phyloP scores from a whole-genome alignment of 37 sponge, comb jelly and placozoan species.

The Beroe ovata region DNA sequence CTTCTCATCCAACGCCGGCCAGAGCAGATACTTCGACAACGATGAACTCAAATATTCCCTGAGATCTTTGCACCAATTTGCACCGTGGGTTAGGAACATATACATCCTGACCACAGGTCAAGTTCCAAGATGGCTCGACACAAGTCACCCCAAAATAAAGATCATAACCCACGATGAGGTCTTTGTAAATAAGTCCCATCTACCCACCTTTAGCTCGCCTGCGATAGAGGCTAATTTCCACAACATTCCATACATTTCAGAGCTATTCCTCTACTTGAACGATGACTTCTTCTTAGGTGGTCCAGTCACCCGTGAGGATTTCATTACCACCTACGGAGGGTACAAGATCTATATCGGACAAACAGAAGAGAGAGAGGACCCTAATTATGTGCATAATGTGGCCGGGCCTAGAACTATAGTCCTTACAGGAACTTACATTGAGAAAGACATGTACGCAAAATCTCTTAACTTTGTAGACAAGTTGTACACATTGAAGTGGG shows the following conservation, averaged over 20 bases:
- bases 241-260: constrained; percentile 82
- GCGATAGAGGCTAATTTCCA: constrained; percentile 96
- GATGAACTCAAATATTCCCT: constrained; percentile 90
- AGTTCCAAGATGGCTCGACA: constrained; percentile 93
- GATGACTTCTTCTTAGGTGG: constrained; percentile 95
- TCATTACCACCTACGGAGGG: constrained; percentile 18
- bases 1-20: not conserved
- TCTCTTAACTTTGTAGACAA: constrained; percentile 84
- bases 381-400: too few species aligned
- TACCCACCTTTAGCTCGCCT: constrained; percentile 96
- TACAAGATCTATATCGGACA: constrained; percentile 76
- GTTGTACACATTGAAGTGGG: constrained; percentile 78
- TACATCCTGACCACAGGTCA: constrained; percentile 96
- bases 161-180: constrained; percentile 91
- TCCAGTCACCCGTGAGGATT: constrained; percentile 91
- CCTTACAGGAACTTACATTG: constrained; percentile 50
- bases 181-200: constrained; percentile 83
- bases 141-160: constrained; percentile 82
- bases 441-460: constrained; percentile 91
- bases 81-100: constrained; percentile 93
- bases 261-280: constrained; percentile 89
- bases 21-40: not conserved
- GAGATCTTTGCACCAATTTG: constrained; percentile 80
- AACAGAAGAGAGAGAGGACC: not conserved
- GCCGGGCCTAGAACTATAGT: not conserved